Evolutionary conservation across 2,113 vertebrate species (phyloP), one percentile per base, ranked within the genome.

Genomic region (Todiramphus saurophagus): DNA sequence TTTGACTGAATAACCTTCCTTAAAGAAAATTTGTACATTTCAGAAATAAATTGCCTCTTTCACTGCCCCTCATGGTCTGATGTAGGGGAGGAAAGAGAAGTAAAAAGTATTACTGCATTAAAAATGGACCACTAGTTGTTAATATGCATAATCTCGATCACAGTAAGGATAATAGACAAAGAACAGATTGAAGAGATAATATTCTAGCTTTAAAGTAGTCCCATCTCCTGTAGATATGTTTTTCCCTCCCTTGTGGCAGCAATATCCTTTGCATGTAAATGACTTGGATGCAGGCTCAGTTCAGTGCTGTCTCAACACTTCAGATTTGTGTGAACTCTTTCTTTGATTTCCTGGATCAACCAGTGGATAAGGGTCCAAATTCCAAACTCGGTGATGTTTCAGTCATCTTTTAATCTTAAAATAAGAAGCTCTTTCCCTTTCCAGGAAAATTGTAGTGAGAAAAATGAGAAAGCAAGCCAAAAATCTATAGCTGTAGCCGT

Each of bases 151-250:
- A 80, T 90, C 76, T 96, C 78, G 89, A 46, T 92, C 90, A 76
- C 80, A 83, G 43, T 30, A 79, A 92, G 94, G 77, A 88, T 95
- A 92, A 80, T 27, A 94, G 78, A 64, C 33, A 94, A 92, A 58
- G 59, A 97, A 95, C 74, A 94, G 69, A 89, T 93, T 95, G 95
- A 82, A 92, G 94, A 89, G 56, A 66, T 94, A 89, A 81, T 93
- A 94, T 82, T 83, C 43, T 84, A 69, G 24, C 78, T 94, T 76
- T 51, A n/a, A 94, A 88, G 44, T 46, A 66, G 82, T 63, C 72
- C 55, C 63, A 48, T 78, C 83, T 97, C 78, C 41, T 62, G 11
- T 69, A 83, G 93, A 64, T 83, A 4, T 7, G 12, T 20, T 50
- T 73, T 83, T 46, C 60, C 81, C 43, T 78, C 77, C 83, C 83